Base-by-base conservation (phyloP, 2,113 vertebrate genomes). In the Grallaria varia region DNA sequence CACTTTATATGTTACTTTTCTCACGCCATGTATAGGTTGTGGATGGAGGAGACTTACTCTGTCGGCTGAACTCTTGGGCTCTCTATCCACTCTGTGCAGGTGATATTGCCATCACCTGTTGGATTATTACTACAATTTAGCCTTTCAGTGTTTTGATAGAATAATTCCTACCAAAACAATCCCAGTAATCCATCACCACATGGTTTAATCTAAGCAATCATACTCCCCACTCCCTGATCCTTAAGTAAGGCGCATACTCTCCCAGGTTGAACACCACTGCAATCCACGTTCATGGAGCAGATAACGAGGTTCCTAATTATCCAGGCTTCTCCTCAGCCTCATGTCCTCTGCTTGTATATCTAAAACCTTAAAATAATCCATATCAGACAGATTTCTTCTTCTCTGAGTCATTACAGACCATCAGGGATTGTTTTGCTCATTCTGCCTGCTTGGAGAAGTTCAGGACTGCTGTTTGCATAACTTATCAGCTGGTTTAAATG, bases 251-350 rank as follows among this genome's bases (percentile, higher is more conserved):
- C 50, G 71, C 82, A 37, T 25, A 2, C 47, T n/a, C 52, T 23
- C 25, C 56, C 9, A 33, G 31, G 31, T 42, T 74, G 28, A 45
- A 59, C 58, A 15, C 7, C 28, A 8, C 83, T 7, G 53, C 90
- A 59, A 12, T 30, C 58, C 55, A 11, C 9, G 24, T 10, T 21
- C 47, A 2, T 25, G 13, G 4, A 40, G 69, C 60, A 71, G 60
- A 45, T 67, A 95, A 93, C 4, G 1, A 95, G 83, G 39, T 59
- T 10, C 79, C 33, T 95, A 83, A 93, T 95, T 47, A 88, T 7
- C 66, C 20, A n/a, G 69, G 30, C 93, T 93, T n/a, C 88, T 93
- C 59, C 8, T 37, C 68, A 93, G 84, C 80, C 84, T 84, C 4
- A 2, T 37, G 82, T 58, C 78, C 78, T 64, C 75, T 15, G 82